Base-by-base conservation (phyloP, 2,888 invertebrate species). In the Cephus sareptanus region DNA sequence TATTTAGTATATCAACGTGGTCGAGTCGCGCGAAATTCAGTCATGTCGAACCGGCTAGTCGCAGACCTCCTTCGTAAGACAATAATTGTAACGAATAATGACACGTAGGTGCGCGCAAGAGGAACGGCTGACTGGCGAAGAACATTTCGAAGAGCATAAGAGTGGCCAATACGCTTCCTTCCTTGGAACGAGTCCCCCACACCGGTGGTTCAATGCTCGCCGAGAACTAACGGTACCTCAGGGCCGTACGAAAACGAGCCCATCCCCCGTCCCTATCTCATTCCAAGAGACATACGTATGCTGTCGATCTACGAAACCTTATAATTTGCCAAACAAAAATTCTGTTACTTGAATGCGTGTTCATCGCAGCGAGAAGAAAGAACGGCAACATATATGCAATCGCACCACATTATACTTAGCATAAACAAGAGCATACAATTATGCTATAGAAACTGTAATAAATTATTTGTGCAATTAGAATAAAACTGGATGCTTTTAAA, bases 221-320 rank as follows among this genome's bases (percentile, higher is more conserved):
- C 79, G 80, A 34, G 76, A 79, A 80, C 75, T 88, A 88, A 88
- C 89, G 89, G 89, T 87, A 88, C 82, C 80, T 33, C 85, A 86
- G 86, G 85, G 79, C 75, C 82, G 83, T 84, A 82, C 35, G 81
- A 78, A 84, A 31, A 30, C 33, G 71, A n/a, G 31, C 56, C 4
- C 37, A 37, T 37, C 37, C 13, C 56, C 56, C 56, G 23, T 56
- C 23, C 23, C 6, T 23, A 56, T 23, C 9, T 56, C 23, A 23
- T 56, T 56, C 2, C 9, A 56, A 9, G 23, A 56, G 23, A 56
- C 2, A 23, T 2, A 23, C 12, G 3, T 12, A 35, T 56, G 9
- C 1, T 56, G 23, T 23, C 56, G 23, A 23, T 9, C 9, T 56
- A 56, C 9, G 23, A 56, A 56, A 23, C 9, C 9, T 56, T 6